Evolutionary conservation across 2,797 vertebrate species (phyloP).

Genomic region (Crocodylus rhombifer): DNA sequence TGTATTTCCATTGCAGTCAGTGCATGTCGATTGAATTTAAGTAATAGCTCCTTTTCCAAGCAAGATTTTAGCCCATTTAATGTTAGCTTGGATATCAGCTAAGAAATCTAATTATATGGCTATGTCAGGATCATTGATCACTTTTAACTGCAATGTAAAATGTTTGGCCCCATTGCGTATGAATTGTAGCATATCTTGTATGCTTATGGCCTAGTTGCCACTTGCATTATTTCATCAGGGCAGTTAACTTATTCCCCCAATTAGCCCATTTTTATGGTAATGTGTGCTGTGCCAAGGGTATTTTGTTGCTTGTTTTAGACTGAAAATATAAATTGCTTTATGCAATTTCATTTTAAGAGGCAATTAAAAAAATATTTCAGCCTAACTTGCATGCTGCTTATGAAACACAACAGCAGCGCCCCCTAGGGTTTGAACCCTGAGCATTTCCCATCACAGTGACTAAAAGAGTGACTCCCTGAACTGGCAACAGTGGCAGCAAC

Average conservation of each 20-base stretch:
- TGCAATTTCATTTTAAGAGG: background rate
- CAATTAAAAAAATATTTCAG: background rate
- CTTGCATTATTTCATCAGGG: background rate
- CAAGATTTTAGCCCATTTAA: background rate
- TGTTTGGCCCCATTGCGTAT: background rate
- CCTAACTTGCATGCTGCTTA: background rate
- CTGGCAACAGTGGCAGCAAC: too few relatives aligned
- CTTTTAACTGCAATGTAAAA: background rate
- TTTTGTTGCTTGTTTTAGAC: fast-evolving
- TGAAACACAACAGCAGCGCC: too few relatives aligned
- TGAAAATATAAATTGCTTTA: background rate
- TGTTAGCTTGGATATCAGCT: background rate
- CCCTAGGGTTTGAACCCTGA: too few relatives aligned
- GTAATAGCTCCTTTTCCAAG: background rate
- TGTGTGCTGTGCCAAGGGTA: fast-evolving
- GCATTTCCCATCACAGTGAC: too few relatives aligned
- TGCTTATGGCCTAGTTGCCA: background rate
- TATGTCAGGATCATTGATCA: background rate
- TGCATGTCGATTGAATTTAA: fast-evolving
- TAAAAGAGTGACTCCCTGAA: too few relatives aligned
- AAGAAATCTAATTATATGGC: background rate
- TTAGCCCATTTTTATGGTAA: background rate
- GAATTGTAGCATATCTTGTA: fast-evolving
- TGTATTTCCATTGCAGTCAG: background rate
- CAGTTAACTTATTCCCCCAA: background rate